Percentiles rank a stretch among this genome's conserved stretches.
phyloP scores from a whole-genome alignment of 2,113 vertebrate genomes.

The Zosterops lateralis region DNA sequence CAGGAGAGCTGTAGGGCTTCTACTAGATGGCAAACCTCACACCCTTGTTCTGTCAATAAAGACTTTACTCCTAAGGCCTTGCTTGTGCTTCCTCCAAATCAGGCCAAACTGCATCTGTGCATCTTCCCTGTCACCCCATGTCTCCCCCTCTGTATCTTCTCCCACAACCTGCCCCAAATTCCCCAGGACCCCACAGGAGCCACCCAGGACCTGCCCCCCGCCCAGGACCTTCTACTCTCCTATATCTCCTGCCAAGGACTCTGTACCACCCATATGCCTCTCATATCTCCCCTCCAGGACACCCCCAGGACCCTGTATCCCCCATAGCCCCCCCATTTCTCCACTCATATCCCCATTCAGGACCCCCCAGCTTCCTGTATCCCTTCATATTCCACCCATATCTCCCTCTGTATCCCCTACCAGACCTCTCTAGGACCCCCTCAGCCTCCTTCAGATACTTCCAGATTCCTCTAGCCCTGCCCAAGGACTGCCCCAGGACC shows the following conservation, averaged over 20 bases:
- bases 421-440: background rate
- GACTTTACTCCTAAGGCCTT: background rate
- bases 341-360: too few species aligned
- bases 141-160: background rate
- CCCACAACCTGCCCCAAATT: background rate
- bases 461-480: background rate
- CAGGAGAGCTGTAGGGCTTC: background rate
- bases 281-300: background rate
- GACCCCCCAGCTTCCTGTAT: background rate
- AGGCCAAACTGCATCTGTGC: too few species aligned
- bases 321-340: background rate
- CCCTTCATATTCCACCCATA: background rate
- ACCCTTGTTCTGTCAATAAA: background rate
- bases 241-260: background rate
- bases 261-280: background rate
- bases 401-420: background rate
- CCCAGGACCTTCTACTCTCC: background rate
- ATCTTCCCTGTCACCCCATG: too few species aligned
- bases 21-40: background rate
- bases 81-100: too few species aligned
- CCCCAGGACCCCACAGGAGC: background rate
- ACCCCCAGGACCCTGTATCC: background rate
- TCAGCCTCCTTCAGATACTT: background rate
- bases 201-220: background rate
- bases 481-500: background rate